Conservation (phyloP, 2,797 vertebrate species). For the Phalanger gymnotis region DNA sequence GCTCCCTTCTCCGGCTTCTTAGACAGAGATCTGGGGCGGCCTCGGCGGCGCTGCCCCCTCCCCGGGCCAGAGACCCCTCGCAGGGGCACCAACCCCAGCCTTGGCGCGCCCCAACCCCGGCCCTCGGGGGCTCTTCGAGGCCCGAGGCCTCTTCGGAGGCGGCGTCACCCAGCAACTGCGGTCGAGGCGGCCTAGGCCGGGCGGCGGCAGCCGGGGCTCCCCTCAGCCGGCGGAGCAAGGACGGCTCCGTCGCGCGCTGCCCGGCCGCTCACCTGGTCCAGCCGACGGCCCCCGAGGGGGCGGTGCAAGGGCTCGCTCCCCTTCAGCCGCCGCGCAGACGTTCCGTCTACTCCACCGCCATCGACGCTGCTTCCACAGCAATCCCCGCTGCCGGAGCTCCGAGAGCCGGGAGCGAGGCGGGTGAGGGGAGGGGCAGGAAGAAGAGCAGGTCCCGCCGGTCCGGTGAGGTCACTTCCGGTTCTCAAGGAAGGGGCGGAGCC, state of each 20-base stretch:
- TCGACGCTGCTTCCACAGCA: constrained; percentile 29
- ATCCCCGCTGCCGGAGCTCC: neutral
- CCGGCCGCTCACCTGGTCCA: constrained; percentile 68
- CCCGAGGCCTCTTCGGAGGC: neutral
- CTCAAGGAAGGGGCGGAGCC: constrained; percentile 25
- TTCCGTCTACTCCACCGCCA: constrained; percentile 6
- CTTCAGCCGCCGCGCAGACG: neutral
- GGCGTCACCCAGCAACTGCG: neutral
- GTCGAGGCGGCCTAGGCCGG: neutral
- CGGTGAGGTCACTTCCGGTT: constrained; percentile 73
- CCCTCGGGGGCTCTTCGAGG: neutral
- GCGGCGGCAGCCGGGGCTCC: no score
- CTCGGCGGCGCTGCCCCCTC: constrained; percentile 13
- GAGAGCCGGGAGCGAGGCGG: constrained; percentile 54
- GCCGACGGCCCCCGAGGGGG: constrained; percentile 51
- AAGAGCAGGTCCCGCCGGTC: neutral
- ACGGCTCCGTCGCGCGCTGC: neutral
- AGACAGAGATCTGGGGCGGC: neutral
- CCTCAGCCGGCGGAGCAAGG: neutral
- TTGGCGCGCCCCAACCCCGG: neutral
- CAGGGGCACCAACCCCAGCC: neutral
- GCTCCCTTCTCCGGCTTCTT: neutral
- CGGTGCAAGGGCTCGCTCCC: constrained; percentile 48
- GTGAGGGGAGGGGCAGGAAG: constrained; percentile 52
- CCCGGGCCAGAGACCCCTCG: neutral